A percentile compares a stretch with the other conserved stretches of the same genome.
Evolutionary conservation across 2,888 invertebrate species (phyloP).

Genomic region (Nomada hirtipes): DNA sequence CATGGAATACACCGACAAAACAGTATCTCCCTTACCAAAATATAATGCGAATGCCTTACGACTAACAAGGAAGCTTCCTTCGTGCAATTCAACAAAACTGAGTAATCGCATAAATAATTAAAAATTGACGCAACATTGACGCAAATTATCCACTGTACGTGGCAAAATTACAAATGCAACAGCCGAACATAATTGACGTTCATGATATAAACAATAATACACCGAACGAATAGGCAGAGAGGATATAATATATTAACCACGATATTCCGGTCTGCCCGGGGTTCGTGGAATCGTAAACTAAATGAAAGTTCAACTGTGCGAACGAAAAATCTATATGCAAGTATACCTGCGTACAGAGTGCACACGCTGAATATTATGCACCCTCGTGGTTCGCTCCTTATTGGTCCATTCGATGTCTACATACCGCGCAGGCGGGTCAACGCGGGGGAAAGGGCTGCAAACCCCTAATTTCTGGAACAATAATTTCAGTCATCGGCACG

Average conservation of each 20-base stretch:
- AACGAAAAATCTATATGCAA: slow-evolving; percentile 26
- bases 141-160: too few species aligned
- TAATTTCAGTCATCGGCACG: slow-evolving; percentile 70
- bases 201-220: too few species aligned
- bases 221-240: too few species aligned
- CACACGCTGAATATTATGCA: slow-evolving; percentile 74
- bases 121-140: too few species aligned
- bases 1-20: slow-evolving; percentile 5
- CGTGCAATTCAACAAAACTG: too few species aligned
- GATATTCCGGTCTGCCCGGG: neutral
- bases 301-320: neutral
- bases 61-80: neutral
- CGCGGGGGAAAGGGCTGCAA: slow-evolving; percentile 51
- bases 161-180: too few species aligned
- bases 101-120: too few species aligned
- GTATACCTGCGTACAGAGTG: slow-evolving; percentile 18
- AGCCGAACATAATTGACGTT: too few species aligned
- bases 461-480: slow-evolving; percentile 66
- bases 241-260: neutral
- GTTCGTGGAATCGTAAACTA: too few species aligned
- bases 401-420: slow-evolving; percentile 66
- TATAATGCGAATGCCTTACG: neutral
- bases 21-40: neutral
- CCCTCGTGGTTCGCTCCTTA: slow-evolving; percentile 59
- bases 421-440: slow-evolving; percentile 48